Conservation (phyloP, 2,888 invertebrate genomes). For the Hirtodrosophila alboralis region DNA sequence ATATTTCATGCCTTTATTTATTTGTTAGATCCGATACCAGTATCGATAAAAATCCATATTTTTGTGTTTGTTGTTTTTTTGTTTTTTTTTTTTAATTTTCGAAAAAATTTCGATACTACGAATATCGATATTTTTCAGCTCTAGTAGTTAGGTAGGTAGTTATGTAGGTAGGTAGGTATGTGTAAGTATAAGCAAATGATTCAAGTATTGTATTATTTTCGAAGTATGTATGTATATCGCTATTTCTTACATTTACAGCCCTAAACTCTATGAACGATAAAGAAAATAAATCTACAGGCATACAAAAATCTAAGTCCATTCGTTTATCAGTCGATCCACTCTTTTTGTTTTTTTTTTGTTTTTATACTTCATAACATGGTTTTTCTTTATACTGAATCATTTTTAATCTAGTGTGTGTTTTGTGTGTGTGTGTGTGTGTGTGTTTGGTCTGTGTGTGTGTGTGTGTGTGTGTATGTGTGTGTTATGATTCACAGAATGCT, state of each 20-base stretch:
- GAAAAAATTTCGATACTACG: neutral
- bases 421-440: constrained; percentile 10
- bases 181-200: constrained; percentile 20
- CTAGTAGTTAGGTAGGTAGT: constrained; percentile 4
- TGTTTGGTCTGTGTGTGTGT: constrained; percentile 14
- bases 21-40: neutral
- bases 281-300: constrained; percentile 76
- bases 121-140: neutral
- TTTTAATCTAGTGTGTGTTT: constrained; percentile 36
- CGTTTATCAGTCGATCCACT: constrained; percentile 77
- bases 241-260: constrained; percentile 65
- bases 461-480: constrained; percentile 20
- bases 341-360: constrained; percentile 12
- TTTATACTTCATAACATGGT: constrained; percentile 64
- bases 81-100: neutral
- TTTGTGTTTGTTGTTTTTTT: too few species aligned
- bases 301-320: constrained; percentile 81
- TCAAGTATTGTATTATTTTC: constrained; percentile 36
- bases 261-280: constrained; percentile 73
- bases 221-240: constrained; percentile 32
- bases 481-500: constrained; percentile 55
- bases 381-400: constrained; percentile 52
- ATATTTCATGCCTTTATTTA: too few species aligned
- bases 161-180: constrained; percentile 20
- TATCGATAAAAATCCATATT: neutral